Percentiles rank a stretch among this genome's conserved stretches.
These are phyloP conservation scores for Trichosurus vulpecula DNA, from an alignment of 2,797 vertebrate genomes.

Conservation along the genomic window DNA sequence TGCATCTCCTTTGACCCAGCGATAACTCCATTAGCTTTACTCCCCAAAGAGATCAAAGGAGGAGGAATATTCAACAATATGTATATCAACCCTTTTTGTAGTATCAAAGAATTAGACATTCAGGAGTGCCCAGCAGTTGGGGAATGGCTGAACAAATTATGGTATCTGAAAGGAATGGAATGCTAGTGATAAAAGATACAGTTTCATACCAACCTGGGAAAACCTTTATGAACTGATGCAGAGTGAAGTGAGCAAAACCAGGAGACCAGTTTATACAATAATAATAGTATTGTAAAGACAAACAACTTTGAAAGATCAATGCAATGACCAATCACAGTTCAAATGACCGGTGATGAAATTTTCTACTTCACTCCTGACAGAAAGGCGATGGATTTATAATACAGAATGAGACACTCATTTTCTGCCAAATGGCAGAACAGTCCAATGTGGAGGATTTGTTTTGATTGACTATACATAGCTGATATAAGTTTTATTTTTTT, in stretches of 20 bases:
- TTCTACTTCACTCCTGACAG: neutral
- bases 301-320: neutral
- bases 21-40: neutral
- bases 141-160: neutral
- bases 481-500: neutral
- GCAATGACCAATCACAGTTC: neutral
- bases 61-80: neutral
- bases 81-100: neutral
- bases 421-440: neutral
- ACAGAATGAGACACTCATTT: neutral
- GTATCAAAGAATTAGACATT: neutral
- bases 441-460: neutral
- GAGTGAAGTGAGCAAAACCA: neutral
- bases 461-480: neutral
- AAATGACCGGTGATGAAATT: neutral
- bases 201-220: neutral
- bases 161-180: neutral
- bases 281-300: neutral
- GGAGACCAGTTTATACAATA: neutral
- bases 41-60: neutral
- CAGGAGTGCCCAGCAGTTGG: neutral
- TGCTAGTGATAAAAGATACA: neutral
- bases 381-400: neutral
- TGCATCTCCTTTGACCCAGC: neutral
- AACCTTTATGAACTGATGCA: neutral